Base-by-base conservation (phyloP, 2,888 invertebrate species). In the Lottia scabra region DNA sequence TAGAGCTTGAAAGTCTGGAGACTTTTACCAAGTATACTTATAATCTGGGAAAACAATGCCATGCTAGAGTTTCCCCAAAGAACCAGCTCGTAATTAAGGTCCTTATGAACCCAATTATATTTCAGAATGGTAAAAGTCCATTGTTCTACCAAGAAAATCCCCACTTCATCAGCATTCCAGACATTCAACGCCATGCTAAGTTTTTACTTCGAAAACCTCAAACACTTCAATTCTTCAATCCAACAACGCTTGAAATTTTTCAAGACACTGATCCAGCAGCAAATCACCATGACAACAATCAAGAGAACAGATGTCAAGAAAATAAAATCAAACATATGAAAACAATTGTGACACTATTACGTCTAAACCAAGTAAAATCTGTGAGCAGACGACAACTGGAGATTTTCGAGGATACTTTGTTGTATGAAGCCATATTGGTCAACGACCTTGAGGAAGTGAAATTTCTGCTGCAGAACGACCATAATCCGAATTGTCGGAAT, bases 391-490 rank as follows among this genome's bases (percentile, higher is more conserved):
- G 23, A 12, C 56, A 56, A 19, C 4, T 56, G 23, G 62, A 68
- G 63, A 43, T 66, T 16, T 75, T 76, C 66, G 78, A 76, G 56
- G 70, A 74, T 38, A 75, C 70, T 13, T 67, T 74, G 27, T 68
- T 84, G 48, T 79, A 76, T 62, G 77, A 80, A 72, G 81, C 82
- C 12, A 74, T 84, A 1, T 67, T 74, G 64, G 77, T 74, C 30
- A 78, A 78, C 46, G 75, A 80, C 45, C 69, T 76, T 38, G 74
- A 78, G n/a, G 77, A 78, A 3, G 76, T 78, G 43, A 65, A 78
- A 12, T 73, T 72, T 43, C 72, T 77, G n/a, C 65, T 83, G 5
- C 63, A 75, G 0, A 68, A 76, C 16, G 72, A 67, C 43, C 69
- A 74, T 1, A 68, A 46, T 23, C 63, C 69, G 1, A 74, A 70